These are phyloP conservation scores for Schizaphis graminum DNA, from an alignment of 2,888 invertebrate species.

Conservation along the genomic window DNA sequence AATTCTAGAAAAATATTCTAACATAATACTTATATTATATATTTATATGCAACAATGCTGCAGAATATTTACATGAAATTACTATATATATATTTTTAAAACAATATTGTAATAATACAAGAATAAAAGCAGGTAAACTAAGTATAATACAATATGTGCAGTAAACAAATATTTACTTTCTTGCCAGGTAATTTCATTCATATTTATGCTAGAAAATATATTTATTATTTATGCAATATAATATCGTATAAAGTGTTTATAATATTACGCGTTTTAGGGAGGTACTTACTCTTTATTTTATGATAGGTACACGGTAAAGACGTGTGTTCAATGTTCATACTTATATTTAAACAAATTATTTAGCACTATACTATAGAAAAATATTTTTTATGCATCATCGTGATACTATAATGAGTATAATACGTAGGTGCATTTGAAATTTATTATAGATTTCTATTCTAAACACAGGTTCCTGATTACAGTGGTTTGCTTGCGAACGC, in stretches of 20 bases:
- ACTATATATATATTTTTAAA: neutral
- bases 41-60: neutral
- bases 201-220: neutral
- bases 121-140: neutral
- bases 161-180: neutral
- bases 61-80: neutral
- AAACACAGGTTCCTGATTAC: neutral
- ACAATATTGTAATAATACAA: neutral
- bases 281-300: neutral
- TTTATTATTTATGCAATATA: neutral
- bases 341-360: neutral
- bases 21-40: neutral
- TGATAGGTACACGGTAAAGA: neutral
- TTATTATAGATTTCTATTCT: neutral
- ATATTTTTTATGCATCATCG: neutral
- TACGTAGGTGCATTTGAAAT: neutral
- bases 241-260: neutral
- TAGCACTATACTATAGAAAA: neutral
- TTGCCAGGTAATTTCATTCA: neutral
- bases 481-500: neutral
- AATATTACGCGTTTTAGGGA: neutral
- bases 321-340: neutral
- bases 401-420: neutral
- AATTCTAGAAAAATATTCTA: neutral
- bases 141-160: neutral